These are phyloP conservation scores for Tachysurus vachellii DNA, from an alignment of 2,113 vertebrate species.

Conservation along the genomic window DNA sequence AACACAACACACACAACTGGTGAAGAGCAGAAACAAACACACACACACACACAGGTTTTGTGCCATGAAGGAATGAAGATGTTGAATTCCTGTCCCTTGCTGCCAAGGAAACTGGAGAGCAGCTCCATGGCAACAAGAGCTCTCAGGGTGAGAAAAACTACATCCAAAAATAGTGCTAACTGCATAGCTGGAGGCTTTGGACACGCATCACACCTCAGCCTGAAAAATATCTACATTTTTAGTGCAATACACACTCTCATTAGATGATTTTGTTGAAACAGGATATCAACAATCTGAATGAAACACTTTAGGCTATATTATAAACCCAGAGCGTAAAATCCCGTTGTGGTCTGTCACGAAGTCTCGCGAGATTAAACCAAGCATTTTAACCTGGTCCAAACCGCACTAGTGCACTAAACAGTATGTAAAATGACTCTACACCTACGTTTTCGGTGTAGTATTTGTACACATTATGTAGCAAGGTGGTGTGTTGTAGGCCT, in stretches of 20 bases:
- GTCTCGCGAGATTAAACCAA: slow-evolving; percentile 15
- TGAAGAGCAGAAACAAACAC: background rate
- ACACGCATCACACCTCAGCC: background rate
- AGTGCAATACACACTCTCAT: background rate
- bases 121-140: slow-evolving; percentile 47
- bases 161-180: slow-evolving; percentile 34
- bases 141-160: slow-evolving; percentile 19
- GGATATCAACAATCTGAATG: background rate
- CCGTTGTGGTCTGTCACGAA: background rate
- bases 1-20: background rate
- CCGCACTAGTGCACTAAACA: background rate
- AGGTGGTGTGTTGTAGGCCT: background rate
- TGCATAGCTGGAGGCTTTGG: background rate
- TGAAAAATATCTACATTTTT: background rate
- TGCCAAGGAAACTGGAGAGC: slow-evolving; percentile 43
- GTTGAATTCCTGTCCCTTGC: slow-evolving; percentile 35
- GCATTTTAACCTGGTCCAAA: background rate
- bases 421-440: background rate
- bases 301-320: background rate
- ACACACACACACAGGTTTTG: background rate
- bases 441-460: background rate
- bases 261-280: background rate
- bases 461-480: background rate
- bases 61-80: slow-evolving; percentile 35
- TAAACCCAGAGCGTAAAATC: background rate